These are phyloP conservation scores for Labia minor DNA, from an alignment of 2,888 invertebrate genomes.

Conservation along the genomic window DNA sequence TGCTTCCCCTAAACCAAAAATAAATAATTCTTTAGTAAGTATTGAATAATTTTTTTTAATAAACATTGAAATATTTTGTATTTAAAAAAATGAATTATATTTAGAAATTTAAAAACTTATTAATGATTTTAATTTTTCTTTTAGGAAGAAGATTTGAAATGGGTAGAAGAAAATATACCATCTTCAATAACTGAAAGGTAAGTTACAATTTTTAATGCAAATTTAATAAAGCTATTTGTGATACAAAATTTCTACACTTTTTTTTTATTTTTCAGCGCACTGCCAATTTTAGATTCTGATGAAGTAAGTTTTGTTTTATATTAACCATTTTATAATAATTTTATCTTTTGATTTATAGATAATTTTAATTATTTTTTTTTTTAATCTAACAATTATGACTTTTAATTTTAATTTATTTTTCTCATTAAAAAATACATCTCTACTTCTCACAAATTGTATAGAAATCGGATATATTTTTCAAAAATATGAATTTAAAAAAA, in stretches of 20 bases:
- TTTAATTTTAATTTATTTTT: too few relatives aligned
- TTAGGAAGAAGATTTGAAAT: slow-evolving; percentile 69
- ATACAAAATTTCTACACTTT: too few relatives aligned
- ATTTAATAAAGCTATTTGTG: too few relatives aligned
- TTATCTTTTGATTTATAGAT: background rate
- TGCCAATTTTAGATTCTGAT: slow-evolving; percentile 61
- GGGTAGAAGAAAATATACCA: slow-evolving; percentile 92
- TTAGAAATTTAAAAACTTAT: background rate
- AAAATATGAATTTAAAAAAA: too few relatives aligned
- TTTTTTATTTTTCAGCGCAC: slow-evolving; percentile 35
- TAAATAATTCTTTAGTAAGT: slow-evolving; percentile 34
- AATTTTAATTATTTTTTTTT: slow-evolving; percentile 1
- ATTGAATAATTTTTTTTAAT: background rate
- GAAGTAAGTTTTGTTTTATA: slow-evolving; percentile 39
- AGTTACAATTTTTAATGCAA: too few relatives aligned
- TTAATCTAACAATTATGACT: background rate
- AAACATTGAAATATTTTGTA: too few relatives aligned
- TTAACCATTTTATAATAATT: background rate
- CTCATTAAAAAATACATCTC: too few relatives aligned
- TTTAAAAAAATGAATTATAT: too few relatives aligned
- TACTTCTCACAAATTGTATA: too few relatives aligned
- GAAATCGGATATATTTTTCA: background rate
- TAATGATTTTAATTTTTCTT: slow-evolving; percentile 26
- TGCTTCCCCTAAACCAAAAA: slow-evolving; percentile 38
- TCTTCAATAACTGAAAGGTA: slow-evolving; percentile 58